Evolutionary conservation across 2,113 vertebrate genomes (phyloP).

Genomic region (Heterocephalus glaber): DNA sequence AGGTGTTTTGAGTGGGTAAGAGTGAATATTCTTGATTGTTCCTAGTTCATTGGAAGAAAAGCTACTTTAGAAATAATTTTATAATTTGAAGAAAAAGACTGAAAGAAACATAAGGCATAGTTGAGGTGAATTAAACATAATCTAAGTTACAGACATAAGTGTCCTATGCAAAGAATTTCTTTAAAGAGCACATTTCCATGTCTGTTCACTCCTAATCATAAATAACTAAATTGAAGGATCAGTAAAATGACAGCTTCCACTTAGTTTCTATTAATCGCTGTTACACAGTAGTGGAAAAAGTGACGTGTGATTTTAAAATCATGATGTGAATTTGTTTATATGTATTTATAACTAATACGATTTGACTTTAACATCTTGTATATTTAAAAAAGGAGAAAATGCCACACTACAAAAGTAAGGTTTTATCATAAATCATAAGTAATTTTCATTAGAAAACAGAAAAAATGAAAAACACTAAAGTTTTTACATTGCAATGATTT

Average conservation of each 20-base stretch:
- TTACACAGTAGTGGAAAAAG: constrained; percentile 49
- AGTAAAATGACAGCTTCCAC: constrained; percentile 61
- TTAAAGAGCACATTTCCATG: constrained; percentile 52
- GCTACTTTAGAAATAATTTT: constrained; percentile 49
- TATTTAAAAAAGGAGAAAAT: constrained; percentile 23
- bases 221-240: constrained; percentile 66
- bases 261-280: constrained; percentile 66
- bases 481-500: constrained; percentile 66
- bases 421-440: constrained; percentile 44
- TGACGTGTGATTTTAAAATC: constrained; percentile 66
- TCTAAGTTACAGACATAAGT: constrained; percentile 4
- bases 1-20: constrained; percentile 1
- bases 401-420: constrained; percentile 55
- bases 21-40: neutral
- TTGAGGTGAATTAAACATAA: constrained; percentile 52
- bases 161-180: constrained; percentile 45
- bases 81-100: constrained; percentile 12
- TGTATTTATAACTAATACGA: constrained; percentile 66
- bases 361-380: constrained; percentile 63
- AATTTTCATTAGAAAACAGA: constrained; percentile 56
- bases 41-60: constrained; percentile 41
- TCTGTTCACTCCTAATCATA: constrained; percentile 58
- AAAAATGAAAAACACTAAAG: neutral
- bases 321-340: constrained; percentile 68
- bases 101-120: neutral